Conservation (phyloP, 2,113 vertebrate species). For the Diadophis punctatus region DNA sequence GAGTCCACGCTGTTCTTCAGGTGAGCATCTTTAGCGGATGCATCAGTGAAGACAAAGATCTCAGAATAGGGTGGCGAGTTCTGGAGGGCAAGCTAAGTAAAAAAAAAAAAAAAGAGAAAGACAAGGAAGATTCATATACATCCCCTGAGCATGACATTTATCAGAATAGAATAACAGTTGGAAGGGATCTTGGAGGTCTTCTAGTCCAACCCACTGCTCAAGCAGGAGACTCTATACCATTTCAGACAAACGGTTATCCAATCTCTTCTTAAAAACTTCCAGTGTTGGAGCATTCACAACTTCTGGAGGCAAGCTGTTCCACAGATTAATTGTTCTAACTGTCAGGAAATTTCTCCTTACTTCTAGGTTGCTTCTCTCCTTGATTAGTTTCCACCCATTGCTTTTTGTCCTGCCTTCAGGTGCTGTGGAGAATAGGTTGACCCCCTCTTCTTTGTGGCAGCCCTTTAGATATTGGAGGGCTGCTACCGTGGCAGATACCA, state of each 20-base stretch:
- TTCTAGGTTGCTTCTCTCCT: not conserved
- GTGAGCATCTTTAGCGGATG: conserved; percentile 80
- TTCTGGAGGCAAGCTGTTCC: too few species aligned
- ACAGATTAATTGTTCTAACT: too few species aligned
- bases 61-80: conserved; percentile 81
- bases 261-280: too few species aligned
- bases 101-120: not conserved
- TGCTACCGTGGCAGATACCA: not conserved
- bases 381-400: not conserved
- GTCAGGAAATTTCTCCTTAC: too few species aligned
- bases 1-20: conserved; percentile 74
- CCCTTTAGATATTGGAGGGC: not conserved
- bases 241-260: too few species aligned
- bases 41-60: conserved; percentile 86
- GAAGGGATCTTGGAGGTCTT: not conserved
- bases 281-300: too few species aligned
- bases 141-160: not conserved
- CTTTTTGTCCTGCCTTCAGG: not conserved
- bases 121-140: not conserved
- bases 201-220: not conserved
- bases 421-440: not conserved
- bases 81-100: conserved; percentile 76
- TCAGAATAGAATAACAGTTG: not conserved
- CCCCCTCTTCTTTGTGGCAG: not conserved
- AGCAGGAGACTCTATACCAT: not conserved